A percentile compares a stretch with the other conserved stretches of the same genome.
These are phyloP conservation scores for Phania funesta DNA, from an alignment of 2,888 invertebrate genomes.

Conservation along the genomic window DNA sequence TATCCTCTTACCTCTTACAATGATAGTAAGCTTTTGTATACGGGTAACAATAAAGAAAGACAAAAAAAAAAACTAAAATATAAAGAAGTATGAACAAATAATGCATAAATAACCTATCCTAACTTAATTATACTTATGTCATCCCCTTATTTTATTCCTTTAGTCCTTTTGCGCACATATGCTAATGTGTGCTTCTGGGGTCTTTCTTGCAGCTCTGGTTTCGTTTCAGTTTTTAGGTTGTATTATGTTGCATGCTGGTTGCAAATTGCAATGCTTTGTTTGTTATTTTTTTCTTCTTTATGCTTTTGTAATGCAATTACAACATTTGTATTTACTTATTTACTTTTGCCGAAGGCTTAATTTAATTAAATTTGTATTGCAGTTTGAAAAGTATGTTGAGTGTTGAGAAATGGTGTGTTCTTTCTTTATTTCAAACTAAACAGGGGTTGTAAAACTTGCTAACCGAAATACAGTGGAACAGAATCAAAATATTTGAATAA, in stretches of 20 bases:
- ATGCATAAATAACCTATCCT: constrained; percentile 60
- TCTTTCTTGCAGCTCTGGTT: too few species aligned
- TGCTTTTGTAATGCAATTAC: constrained; percentile 29
- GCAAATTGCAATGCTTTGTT: constrained; percentile 6
- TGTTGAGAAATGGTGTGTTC: background rate
- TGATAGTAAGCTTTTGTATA: constrained; percentile 9
- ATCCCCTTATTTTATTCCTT: constrained; percentile 55
- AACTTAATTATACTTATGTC: constrained; percentile 64
- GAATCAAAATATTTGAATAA: too few species aligned
- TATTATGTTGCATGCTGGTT: constrained; percentile 47
- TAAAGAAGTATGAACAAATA: background rate
- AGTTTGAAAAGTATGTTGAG: background rate
- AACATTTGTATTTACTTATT: constrained; percentile 31
- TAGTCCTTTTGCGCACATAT: constrained; percentile 23
- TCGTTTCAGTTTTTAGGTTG: constrained; percentile 29
- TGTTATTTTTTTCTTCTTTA: background rate
- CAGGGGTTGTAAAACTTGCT: constrained; percentile 18
- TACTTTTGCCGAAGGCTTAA: constrained; percentile 31
- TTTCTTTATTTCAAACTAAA: background rate
- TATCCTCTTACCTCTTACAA: constrained; percentile 41
- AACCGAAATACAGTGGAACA: constrained; percentile 14
- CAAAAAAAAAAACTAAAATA: constrained; percentile 2
- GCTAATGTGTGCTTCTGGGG: constrained; percentile 14
- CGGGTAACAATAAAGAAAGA: constrained; percentile 4
- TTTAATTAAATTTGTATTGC: constrained; percentile 52